phyloP scores from a whole-genome alignment of 1,140 invertebrate genomes.

The Ctenoplectra terminalis region DNA sequence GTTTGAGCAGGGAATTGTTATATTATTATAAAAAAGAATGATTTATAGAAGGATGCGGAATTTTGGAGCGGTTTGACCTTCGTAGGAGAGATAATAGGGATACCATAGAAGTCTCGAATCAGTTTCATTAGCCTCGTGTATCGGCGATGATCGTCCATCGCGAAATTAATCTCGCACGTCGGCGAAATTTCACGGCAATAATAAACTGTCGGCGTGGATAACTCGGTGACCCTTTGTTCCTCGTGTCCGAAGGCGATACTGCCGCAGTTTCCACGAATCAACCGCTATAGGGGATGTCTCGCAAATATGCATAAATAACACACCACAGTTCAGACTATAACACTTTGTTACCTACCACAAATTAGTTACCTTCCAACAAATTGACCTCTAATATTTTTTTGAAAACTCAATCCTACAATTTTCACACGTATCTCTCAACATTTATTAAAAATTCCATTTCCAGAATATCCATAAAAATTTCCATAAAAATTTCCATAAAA shows the following conservation, averaged over 20 bases:
- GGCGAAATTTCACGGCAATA: slow-evolving; percentile 24
- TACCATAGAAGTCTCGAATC: slow-evolving; percentile 2
- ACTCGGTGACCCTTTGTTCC: slow-evolving; percentile 10
- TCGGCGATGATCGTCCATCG: slow-evolving; percentile 22
- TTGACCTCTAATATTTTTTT: too few species aligned
- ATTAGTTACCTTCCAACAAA: too few species aligned
- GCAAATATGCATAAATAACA: neutral
- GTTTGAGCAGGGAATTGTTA: neutral
- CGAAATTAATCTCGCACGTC: slow-evolving; percentile 22
- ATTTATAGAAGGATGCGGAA: neutral
- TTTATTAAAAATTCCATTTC: too few species aligned
- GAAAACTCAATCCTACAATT: too few species aligned
- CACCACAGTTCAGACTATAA: too few species aligned
- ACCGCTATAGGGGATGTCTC: neutral
- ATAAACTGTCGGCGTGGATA: slow-evolving; percentile 9
- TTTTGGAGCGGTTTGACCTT: neutral
- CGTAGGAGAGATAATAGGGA: neutral
- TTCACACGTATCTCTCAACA: too few species aligned
- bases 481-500: too few species aligned
- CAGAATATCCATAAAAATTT: too few species aligned
- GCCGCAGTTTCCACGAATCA: neutral
- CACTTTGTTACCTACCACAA: too few species aligned
- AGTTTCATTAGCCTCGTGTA: slow-evolving; percentile 6
- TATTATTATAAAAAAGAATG: neutral
- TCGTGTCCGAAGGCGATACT: neutral